Evolutionary conservation across 2,113 vertebrate species (phyloP), one percentile per base, ranked within the genome.

Genomic region (Excalfactoria chinensis): DNA sequence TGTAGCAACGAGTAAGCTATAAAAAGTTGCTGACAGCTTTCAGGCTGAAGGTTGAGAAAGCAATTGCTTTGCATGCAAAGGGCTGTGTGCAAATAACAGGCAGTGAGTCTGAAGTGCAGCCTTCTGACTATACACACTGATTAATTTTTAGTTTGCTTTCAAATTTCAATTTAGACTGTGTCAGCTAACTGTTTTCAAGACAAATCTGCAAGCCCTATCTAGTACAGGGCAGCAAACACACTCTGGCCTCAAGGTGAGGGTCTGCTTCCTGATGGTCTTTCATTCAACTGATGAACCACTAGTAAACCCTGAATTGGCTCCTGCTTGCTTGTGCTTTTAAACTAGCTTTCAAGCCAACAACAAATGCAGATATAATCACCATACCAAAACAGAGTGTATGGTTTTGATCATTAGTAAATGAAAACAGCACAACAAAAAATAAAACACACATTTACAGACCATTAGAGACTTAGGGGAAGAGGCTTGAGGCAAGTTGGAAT

Each of bases 291-390:
- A 55, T 48, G 90, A 59, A 34, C 3, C 40, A 49, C 12, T 48
- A 41, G 26, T 0, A 1, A 74, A 19, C 19, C 0, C 0, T 1
- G 21, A 51, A 17, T 6, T 25, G 43, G 32, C 51, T 43, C 37
- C 19, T 0, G 0, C 46, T n/a, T 1, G 0, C 26, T 43, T n/a
- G 15, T 5, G 2, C 30, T 26, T 77, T 67, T 58, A 79, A 0
- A 0, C 14, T 0, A 9, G 20, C 21, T 49, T 83, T 78, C 34
- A 51, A 71, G 18, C n/a, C 56, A 66, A 79, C 21, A 58, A 49
- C 92, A 41, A 70, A 19, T 0, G 2, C n/a, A 67, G 4, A 5
- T 53, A 40, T 26, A 41, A 44, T 26, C 34, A 53, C 67, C 32
- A 30, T 3, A 43, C 5, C 8, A n/a, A 26, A 46, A 32, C 20